Evolutionary conservation across 2,888 invertebrate genomes (phyloP).

Genomic region (Hoplodrina blanda): DNA sequence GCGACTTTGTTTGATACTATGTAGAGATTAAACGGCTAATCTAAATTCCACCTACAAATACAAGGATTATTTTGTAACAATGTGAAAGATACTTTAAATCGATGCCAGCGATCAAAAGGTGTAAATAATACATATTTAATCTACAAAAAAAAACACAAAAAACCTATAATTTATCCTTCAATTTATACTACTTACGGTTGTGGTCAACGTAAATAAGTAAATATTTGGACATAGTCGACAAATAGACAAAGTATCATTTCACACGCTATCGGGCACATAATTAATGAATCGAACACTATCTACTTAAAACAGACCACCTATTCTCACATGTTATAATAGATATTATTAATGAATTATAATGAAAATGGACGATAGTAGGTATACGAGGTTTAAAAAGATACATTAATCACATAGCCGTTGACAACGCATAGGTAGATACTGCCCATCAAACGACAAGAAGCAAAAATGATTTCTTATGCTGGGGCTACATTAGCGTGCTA

Average conservation of each 20-base stretch:
- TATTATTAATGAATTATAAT: slow-evolving; percentile 21
- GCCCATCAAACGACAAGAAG: no score
- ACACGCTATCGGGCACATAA: slow-evolving; percentile 19
- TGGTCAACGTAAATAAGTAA: slow-evolving; percentile 1
- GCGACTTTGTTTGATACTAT: no score
- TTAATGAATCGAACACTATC: slow-evolving; percentile 9
- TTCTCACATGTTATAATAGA: not conserved
- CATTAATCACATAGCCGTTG: no score
- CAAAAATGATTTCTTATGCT: no score
- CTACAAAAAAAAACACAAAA: not conserved
- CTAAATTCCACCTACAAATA: no score
- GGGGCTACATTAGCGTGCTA: no score
- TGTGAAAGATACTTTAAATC: no score
- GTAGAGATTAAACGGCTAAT: no score
- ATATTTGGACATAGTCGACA: slow-evolving; percentile 21
- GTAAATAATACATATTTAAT: not conserved
- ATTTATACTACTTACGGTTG: not conserved
- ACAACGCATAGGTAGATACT: no score
- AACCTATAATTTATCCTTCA: not conserved
- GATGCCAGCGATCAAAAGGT: not conserved
- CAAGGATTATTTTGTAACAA: no score
- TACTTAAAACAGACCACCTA: not conserved
- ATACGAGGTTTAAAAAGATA: not conserved
- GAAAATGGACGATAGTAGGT: not conserved
- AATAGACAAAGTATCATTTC: slow-evolving; percentile 18